These are phyloP conservation scores for Xyliphius kryptos DNA, from an alignment of 2,113 vertebrate species.

Conservation along the genomic window DNA sequence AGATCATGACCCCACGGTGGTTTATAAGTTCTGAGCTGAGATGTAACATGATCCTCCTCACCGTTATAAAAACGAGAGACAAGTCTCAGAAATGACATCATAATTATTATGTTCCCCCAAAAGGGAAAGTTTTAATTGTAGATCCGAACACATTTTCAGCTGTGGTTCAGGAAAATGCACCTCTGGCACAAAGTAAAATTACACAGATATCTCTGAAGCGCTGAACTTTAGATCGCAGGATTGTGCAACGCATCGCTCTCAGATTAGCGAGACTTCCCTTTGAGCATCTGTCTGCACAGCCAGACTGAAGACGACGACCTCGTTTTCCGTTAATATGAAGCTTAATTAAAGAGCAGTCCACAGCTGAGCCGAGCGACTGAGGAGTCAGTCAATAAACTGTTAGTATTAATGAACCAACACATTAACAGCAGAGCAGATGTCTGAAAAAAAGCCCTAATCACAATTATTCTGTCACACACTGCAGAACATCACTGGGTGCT, in stretches of 20 bases:
- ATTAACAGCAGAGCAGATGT: no score
- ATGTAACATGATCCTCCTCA: slow-evolving; percentile 52
- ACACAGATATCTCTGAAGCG: slow-evolving; percentile 59
- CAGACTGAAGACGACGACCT: slow-evolving; percentile 36
- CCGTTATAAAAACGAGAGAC: slow-evolving; percentile 50
- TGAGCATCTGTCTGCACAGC: slow-evolving; percentile 50
- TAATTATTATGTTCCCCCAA: slow-evolving; percentile 58
- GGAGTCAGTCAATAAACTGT: no score
- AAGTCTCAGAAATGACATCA: slow-evolving; percentile 53
- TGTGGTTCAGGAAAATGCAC: slow-evolving; percentile 57
- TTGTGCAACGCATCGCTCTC: slow-evolving; percentile 33
- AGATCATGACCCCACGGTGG: no score
- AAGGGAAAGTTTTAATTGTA: slow-evolving; percentile 63
- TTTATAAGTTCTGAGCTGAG: slow-evolving; percentile 1
- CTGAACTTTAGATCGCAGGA: slow-evolving; percentile 43
- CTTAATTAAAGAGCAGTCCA: not conserved
- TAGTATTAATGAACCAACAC: no score
- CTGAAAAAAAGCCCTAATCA: no score
- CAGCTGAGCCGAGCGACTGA: slow-evolving; percentile 15
- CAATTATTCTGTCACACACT: no score
- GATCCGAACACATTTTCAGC: slow-evolving; percentile 60
- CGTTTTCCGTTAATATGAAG: not conserved
- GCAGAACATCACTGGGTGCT: no score
- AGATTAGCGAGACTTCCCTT: slow-evolving; percentile 45
- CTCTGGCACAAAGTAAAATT: slow-evolving; percentile 55